phyloP scores from a whole-genome alignment of 2,888 invertebrate genomes.

The Orthosia cruda region DNA sequence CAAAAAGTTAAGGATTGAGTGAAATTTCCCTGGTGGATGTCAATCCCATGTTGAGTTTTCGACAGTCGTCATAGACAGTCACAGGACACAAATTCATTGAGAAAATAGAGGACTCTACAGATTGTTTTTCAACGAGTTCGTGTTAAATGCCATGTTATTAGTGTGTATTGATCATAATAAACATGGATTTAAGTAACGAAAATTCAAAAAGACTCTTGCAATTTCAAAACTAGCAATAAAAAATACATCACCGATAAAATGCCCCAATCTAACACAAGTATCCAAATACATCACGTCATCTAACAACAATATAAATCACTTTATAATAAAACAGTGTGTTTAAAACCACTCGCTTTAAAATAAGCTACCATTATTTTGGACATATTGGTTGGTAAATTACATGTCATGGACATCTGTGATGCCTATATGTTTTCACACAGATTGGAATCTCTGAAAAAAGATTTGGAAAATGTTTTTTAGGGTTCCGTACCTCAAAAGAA shows the following conservation, averaged over 20 bases:
- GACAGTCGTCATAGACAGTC: no score
- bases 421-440: conserved; percentile 25
- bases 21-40: no score
- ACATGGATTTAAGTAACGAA: no score
- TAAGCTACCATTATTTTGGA: conserved; percentile 37
- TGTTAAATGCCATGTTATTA: no score
- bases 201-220: no score
- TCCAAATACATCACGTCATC: conserved; percentile 11
- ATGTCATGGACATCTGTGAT: conserved; percentile 43
- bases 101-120: no score
- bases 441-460: conserved; percentile 10
- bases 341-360: conserved; percentile 40
- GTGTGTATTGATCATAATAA: no score
- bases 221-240: neutral
- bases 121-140: no score
- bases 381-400: conserved; percentile 45
- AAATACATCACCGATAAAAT: neutral
- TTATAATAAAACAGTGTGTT: conserved; percentile 10
- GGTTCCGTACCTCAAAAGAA: no score
- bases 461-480: neutral
- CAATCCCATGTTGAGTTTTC: no score
- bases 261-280: neutral
- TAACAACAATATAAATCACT: conserved; percentile 26
- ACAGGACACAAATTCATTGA: no score
- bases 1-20: no score